Evolutionary conservation across 2,888 invertebrate species (phyloP).

Genomic region (Craniophora ligustri): DNA sequence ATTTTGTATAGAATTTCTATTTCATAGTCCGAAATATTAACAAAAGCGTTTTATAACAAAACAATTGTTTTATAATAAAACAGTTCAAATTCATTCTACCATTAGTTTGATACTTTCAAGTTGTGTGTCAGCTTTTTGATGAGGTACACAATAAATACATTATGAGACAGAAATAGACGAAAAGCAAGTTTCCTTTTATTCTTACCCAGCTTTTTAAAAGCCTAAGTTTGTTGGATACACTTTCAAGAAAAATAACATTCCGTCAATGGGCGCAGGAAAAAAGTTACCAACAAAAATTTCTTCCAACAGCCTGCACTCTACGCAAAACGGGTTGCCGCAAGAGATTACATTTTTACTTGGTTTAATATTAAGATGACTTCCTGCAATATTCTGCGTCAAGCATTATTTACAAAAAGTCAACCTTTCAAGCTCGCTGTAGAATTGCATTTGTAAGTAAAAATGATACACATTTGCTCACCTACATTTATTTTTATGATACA

Average conservation of each 20-base stretch:
- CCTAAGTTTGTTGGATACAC: slow-evolving; percentile 25
- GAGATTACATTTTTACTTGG: slow-evolving; percentile 48
- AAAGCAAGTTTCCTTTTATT: slow-evolving; percentile 8
- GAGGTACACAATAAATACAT: no score
- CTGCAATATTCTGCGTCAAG: slow-evolving; percentile 23
- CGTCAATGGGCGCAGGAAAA: slow-evolving; percentile 28
- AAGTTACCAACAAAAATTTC: slow-evolving; percentile 30
- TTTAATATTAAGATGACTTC: slow-evolving; percentile 39
- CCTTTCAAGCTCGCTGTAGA: slow-evolving; percentile 1
- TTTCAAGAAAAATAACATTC: slow-evolving; percentile 41
- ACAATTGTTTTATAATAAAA: no score
- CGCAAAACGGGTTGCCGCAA: slow-evolving; percentile 20
- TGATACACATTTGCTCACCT: no score
- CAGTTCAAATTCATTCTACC: no score
- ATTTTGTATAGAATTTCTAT: not conserved
- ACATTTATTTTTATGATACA: no score
- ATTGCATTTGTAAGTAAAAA: slow-evolving; percentile 25
- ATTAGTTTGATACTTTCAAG: no score
- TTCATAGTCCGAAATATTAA: no score
- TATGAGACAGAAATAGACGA: not conserved
- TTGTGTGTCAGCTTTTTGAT: no score
- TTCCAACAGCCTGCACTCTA: slow-evolving; percentile 12
- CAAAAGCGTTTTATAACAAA: no score
- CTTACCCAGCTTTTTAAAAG: slow-evolving; percentile 19
- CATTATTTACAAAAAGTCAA: slow-evolving; percentile 29